Percentiles rank a stretch among this genome's conserved stretches.
Evolutionary conservation across 2,888 invertebrate genomes (phyloP).

Genomic region (Melieria crassipennis): DNA sequence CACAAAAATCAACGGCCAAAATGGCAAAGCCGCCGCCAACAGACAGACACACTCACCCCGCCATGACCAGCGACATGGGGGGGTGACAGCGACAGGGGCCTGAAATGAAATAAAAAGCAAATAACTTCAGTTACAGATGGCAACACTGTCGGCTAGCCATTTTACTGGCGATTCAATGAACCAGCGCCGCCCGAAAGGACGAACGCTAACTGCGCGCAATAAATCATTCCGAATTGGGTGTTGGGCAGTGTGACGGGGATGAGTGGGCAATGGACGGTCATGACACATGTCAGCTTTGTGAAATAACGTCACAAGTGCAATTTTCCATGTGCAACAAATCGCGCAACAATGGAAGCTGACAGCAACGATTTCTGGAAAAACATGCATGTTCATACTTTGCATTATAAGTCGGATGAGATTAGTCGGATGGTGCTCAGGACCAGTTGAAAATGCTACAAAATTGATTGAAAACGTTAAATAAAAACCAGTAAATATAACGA

Average conservation of each 20-base stretch:
- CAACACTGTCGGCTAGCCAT: conserved; percentile 14
- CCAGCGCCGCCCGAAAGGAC: not conserved
- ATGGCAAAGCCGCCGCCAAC: not conserved
- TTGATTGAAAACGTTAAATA: too few species aligned
- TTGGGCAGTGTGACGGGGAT: not conserved
- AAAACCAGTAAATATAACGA: too few species aligned
- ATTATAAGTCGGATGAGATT: too few species aligned
- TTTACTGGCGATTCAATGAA: conserved; percentile 13
- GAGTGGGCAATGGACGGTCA: not conserved
- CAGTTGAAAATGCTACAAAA: too few species aligned
- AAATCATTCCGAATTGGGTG: conserved; percentile 31
- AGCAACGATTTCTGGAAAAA: not conserved
- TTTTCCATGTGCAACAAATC: conserved; percentile 24
- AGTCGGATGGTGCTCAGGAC: too few species aligned
- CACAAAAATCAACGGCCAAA: conserved; percentile 24
- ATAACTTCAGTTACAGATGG: conserved; percentile 45
- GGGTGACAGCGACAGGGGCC: too few species aligned
- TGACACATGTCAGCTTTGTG: not conserved
- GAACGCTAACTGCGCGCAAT: conserved; percentile 20
- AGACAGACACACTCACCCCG: not conserved
- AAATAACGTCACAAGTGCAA: conserved; percentile 25
- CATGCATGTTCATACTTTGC: not conserved
- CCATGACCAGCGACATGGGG: not conserved
- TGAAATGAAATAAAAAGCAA: conserved; percentile 37
- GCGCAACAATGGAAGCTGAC: not conserved